Evolutionary conservation across 2,113 vertebrate species (phyloP).

Genomic region (Poicephalus gulielmi): DNA sequence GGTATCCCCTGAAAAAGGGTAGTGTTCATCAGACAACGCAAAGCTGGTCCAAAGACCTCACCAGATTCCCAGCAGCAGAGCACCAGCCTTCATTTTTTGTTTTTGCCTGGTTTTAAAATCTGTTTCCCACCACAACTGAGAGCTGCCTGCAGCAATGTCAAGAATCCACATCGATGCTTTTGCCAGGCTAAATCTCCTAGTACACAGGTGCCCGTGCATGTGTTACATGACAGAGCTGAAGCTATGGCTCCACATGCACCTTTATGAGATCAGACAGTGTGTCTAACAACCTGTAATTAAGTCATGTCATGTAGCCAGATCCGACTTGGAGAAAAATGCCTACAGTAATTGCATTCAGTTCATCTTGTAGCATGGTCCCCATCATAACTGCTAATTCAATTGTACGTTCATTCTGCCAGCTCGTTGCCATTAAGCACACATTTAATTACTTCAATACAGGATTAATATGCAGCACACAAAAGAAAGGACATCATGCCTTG

Average conservation of each 20-base stretch:
- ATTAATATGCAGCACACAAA: conserved; percentile 98
- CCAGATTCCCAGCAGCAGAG: background rate
- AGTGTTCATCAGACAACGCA: background rate
- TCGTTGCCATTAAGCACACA: conserved; percentile 92
- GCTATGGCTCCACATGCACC: conserved; percentile 23
- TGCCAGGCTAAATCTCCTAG: background rate
- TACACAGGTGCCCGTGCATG: rapidly evolving
- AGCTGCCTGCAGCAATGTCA: background rate
- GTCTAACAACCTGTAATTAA: conserved; percentile 94
- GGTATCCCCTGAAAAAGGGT: background rate
- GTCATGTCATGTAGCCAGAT: conserved; percentile 87
- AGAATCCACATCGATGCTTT: background rate
- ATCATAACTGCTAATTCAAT: conserved; percentile 98
- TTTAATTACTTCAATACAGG: conserved; percentile 98
- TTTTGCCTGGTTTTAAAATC: background rate
- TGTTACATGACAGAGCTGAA: background rate
- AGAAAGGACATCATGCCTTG: conserved; percentile 76
- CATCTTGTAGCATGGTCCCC: conserved; percentile 90
- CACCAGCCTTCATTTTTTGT: background rate
- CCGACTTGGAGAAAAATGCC: conserved; percentile 81
- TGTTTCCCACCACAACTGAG: background rate
- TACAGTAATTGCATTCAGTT: conserved; percentile 96
- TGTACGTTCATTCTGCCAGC: conserved; percentile 91
- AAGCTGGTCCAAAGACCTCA: background rate
- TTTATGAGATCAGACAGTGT: conserved; percentile 79